phyloP scores from a whole-genome alignment of 2,797 vertebrate genomes.

The Darevskia mixta region DNA sequence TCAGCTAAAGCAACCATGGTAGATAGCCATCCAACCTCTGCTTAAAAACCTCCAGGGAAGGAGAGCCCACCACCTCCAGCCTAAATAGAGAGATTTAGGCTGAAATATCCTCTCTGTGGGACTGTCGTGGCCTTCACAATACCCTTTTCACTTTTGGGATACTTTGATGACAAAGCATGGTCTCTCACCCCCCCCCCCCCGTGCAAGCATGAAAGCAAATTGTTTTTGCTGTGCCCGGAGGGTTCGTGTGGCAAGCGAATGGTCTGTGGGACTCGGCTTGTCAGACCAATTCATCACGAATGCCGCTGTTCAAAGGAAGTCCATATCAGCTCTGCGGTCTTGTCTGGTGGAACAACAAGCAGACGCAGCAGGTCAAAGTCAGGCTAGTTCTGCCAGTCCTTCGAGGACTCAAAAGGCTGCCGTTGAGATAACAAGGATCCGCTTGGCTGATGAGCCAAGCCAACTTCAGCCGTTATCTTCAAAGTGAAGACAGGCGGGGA shows the following conservation, averaged over 20 bases:
- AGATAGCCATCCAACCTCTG: no score
- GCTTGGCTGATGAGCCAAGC: not conserved
- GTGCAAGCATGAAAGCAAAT: not conserved
- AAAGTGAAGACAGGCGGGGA: not conserved
- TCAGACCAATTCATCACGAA: not conserved
- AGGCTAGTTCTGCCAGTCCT: not conserved
- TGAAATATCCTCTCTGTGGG: not conserved
- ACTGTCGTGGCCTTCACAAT: not conserved
- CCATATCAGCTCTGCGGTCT: not conserved
- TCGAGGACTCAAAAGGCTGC: not conserved
- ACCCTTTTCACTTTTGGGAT: not conserved
- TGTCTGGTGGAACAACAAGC: not conserved
- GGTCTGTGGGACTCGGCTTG: not conserved
- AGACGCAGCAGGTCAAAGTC: not conserved
- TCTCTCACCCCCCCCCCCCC: not conserved
- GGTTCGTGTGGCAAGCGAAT: not conserved
- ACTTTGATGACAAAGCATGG: not conserved
- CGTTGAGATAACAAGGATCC: not conserved
- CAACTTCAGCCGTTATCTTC: not conserved
- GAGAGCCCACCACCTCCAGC: no score
- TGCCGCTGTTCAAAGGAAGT: not conserved
- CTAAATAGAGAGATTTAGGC: no score
- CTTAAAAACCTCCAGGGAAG: no score
- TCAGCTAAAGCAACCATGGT: no score
- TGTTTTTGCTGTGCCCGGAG: not conserved